A percentile compares a stretch with the other conserved stretches of the same genome.
Conservation (phyloP, 1,140 invertebrate genomes). For the Sesamia nonagrioides region DNA sequence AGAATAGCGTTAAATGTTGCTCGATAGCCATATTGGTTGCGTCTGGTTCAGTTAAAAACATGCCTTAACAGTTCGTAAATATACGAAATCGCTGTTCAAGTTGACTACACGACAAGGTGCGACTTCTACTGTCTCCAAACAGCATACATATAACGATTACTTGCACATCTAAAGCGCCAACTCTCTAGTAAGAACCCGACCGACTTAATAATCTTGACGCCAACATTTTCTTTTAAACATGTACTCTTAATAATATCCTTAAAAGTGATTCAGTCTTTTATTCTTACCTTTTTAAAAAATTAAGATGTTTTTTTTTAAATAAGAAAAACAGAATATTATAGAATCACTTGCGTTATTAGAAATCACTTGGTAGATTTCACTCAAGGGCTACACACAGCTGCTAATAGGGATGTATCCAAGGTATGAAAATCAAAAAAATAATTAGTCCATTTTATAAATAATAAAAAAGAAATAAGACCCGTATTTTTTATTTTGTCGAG, state of each 20-base stretch:
- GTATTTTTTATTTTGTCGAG: no score
- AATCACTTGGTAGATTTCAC: background rate
- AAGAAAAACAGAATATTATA: background rate
- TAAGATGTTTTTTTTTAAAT: background rate
- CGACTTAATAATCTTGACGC: background rate
- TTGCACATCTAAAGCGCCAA: constrained; percentile 2
- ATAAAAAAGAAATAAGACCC: no score
- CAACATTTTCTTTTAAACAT: background rate
- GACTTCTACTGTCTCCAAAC: constrained; percentile 20
- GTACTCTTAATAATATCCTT: constrained; percentile 35
- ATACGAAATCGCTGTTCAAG: background rate
- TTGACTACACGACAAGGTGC: background rate
- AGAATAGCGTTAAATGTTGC: background rate
- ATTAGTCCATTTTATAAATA: no score
- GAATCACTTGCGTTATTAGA: background rate
- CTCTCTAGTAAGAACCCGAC: background rate
- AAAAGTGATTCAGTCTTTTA: constrained; percentile 45
- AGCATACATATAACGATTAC: background rate
- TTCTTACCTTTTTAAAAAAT: background rate
- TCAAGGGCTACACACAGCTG: no score
- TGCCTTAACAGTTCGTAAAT: constrained; percentile 6
- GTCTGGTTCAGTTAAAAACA: background rate
- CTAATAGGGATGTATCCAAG: no score
- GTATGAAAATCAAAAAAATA: no score
- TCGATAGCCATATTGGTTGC: background rate